Evolutionary conservation across 2,888 invertebrate species (phyloP), one percentile per base, ranked within the genome.

Genomic region (Chrysolina oricalcia): DNA sequence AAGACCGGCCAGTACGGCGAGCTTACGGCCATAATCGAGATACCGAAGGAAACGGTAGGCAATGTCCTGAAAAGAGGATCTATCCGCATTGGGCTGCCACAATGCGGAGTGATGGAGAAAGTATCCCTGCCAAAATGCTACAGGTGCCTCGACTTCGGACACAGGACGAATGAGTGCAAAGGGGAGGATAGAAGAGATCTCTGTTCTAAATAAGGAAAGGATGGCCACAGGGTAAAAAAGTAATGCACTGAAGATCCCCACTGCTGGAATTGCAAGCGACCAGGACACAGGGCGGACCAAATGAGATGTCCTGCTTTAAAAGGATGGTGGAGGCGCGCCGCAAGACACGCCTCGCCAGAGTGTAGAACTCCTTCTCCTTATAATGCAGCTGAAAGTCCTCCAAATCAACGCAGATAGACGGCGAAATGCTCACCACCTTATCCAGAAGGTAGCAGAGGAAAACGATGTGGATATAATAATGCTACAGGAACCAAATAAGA

Each of bases 401-500:
- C 35, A 62, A 62, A 62, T 62, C 21, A 62, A 62, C 62, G 23
- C n/a, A 27, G 62, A 62, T 35, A 62, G 62, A 11, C 6, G 62
- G 27, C 23, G 62, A 19, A 23, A 13, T 13, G 62, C 62, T 6
- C 62, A 62, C 62, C 19, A 62, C 23, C 21, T 62, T 15, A n/a
- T 23, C 1, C 19, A 21, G 62, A 62, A 62, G 27, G n/a, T 23
- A 23, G 23, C 23, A 5, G 62, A 8, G 9, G 62, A 62, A 3
- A 15, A 23, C 0, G 35, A 62, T 1, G 27, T 23, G 21, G 62
- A 62, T 13, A 2, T 62, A 15, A 15, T 23, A 21, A 3, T 62
- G 2, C 27, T 62, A 9, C 62, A 62, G 23, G 62, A 62, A 13
- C 62, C 62, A 5, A 62, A 62, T 27, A 19, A 19, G 6, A 27